Percentiles rank a stretch among this genome's conserved stretches.
phyloP scores from a whole-genome alignment of 1,140 invertebrate genomes.

The Stratiolaelaps scimitus region DNA sequence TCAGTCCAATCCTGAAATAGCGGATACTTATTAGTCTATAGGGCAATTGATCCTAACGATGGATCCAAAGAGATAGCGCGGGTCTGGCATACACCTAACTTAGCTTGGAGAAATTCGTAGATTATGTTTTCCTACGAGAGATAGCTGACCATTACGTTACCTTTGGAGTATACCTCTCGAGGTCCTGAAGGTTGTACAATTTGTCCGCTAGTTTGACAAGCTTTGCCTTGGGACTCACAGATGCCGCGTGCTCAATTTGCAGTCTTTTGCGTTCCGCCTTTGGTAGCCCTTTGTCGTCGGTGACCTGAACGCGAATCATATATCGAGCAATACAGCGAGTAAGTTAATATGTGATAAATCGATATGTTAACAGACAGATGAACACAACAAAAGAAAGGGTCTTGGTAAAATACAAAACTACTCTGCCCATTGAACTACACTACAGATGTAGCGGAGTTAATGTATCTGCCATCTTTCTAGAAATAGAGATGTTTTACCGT shows the following conservation, averaged over 20 bases:
- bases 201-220: slow-evolving; percentile 73
- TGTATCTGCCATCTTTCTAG: too few species aligned
- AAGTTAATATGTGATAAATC: slow-evolving; percentile 3
- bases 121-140: too few species aligned
- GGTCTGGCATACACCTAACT: too few species aligned
- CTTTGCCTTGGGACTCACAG: slow-evolving; percentile 53
- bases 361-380: background rate
- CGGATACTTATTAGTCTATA: too few species aligned
- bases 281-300: slow-evolving; percentile 61
- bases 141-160: too few species aligned
- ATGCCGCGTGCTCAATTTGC: slow-evolving; percentile 55
- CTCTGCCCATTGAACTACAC: too few species aligned
- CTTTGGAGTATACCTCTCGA: slow-evolving; percentile 49
- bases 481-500: too few species aligned
- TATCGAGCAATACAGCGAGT: slow-evolving; percentile 26
- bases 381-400: slow-evolving; percentile 13
- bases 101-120: too few species aligned
- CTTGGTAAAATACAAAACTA: too few species aligned
- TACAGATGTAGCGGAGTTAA: too few species aligned
- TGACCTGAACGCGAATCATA: slow-evolving; percentile 57
- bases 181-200: slow-evolving; percentile 67
- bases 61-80: too few species aligned
- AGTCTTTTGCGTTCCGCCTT: slow-evolving; percentile 53
- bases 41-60: too few species aligned
- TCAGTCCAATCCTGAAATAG: slow-evolving; percentile 48